These are phyloP conservation scores for Caenorhabditis latens DNA, from an alignment of 1,140 invertebrate species.

Conservation along the genomic window DNA sequence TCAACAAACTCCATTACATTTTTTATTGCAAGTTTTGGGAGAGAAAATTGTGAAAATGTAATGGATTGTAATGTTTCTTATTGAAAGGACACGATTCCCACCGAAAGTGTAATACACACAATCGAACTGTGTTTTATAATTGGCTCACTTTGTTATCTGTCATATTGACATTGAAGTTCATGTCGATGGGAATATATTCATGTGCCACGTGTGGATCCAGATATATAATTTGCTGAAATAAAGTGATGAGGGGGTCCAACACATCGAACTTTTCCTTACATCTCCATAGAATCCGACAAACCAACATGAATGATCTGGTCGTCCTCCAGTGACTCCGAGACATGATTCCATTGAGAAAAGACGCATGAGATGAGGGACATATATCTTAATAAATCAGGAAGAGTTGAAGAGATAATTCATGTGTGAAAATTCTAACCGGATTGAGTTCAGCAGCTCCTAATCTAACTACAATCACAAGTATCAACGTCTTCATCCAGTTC, in stretches of 20 bases:
- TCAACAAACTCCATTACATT: too few species aligned
- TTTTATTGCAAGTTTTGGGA: too few species aligned
- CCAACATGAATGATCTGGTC: constrained; percentile 90
- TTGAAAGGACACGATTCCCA: too few species aligned
- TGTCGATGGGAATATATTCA: constrained; percentile 84
- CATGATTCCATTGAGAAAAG: constrained; percentile 86
- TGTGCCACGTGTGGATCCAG: constrained; percentile 93
- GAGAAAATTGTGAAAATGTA: too few species aligned
- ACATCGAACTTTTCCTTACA: constrained; percentile 78
- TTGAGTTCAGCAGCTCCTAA: constrained; percentile 88
- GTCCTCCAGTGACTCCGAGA: constrained; percentile 90
- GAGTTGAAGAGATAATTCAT: neutral
- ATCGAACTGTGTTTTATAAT: neutral
- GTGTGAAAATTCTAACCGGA: constrained; percentile 84
- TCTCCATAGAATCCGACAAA: constrained; percentile 87
- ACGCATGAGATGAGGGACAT: constrained; percentile 82
- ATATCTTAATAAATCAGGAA: constrained; percentile 56
- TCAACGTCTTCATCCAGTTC: constrained; percentile 84
- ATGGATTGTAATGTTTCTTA: neutral
- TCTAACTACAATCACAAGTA: constrained; percentile 88
- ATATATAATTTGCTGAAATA: constrained; percentile 86
- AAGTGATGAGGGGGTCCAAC: constrained; percentile 31
- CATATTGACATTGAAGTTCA: constrained; percentile 67
- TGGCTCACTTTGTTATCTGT: constrained; percentile 41
- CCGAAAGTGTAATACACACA: too few species aligned